Base-by-base conservation (phyloP, 2,888 invertebrate species). In the Myathropa florea region DNA sequence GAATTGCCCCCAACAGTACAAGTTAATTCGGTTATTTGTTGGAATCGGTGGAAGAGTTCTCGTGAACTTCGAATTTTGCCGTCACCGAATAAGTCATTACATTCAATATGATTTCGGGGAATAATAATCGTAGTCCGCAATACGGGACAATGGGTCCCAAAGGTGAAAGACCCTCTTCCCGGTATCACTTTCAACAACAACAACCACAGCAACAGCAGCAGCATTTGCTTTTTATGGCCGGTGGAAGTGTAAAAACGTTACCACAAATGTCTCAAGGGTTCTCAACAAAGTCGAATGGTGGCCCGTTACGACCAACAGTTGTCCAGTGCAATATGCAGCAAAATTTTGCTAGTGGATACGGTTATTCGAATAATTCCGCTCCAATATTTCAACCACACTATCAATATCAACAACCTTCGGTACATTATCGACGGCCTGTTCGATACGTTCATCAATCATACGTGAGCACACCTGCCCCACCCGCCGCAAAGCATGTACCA, bases 61-160 rank as follows among this genome's bases (percentile, higher is more conserved):
- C 85, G 85, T 77, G 85, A 85, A 53, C 18, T 59, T 36, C 46
- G 33, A 3, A 4, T 18, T 18, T 80, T 57, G 33, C 28, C 33
- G 1, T 1, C 12, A 18, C 18, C 14, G 36, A 65, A 23, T 46
- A 39, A 70, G 60, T 18, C 14, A 7, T 3, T 24, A 12, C 64
- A 36, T 30, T 70, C 30, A 68, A 79, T 59, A 87, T 87, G 83
- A 80, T 87, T 83, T 87, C 87, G 55, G 87, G 87, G 2, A 76
- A 76, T 72, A 63, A 61, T 59, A 87, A 87, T 80, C 80, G 87
- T 63, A 87, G 83, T 67, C 87, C 83, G 39, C 83, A 83, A 28
- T 83, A 76, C 46, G 61, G 65, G 12, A 21, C 79, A 4, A 83
- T 87, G 75, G 80, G 78, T 26, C 83, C 75, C 33, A 60, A 55